These are phyloP conservation scores for Enteromius unitaeniatus DNA, from an alignment of 2,797 vertebrate species.

Conservation along the genomic window DNA sequence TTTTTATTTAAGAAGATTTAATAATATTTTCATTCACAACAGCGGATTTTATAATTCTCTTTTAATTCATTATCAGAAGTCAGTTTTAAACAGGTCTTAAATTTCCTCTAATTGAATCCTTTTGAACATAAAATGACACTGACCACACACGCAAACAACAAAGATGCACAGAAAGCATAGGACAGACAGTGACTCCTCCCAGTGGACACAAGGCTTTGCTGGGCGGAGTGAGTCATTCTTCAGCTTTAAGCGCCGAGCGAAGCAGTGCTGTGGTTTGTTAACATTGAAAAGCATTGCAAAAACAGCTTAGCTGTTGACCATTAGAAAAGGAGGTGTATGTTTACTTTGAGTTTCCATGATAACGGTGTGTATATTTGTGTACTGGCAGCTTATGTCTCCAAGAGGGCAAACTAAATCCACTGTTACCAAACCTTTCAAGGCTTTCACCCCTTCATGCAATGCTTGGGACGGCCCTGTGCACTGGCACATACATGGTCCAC, in stretches of 20 bases:
- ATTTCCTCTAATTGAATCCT: neutral
- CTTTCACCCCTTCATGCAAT: conserved; percentile 12
- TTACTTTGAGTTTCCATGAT: conserved; percentile 32
- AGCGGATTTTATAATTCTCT: neutral
- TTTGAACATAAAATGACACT: neutral
- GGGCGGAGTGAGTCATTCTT: conserved; percentile 23
- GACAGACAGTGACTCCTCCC: neutral
- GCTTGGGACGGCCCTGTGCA: neutral
- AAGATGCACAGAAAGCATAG: neutral
- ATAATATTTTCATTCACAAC: neutral
- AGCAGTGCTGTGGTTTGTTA: conserved; percentile 63
- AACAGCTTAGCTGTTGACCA: conserved; percentile 32
- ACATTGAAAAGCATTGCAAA: conserved; percentile 68
- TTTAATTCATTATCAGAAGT: conserved; percentile 9
- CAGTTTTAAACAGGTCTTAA: neutral
- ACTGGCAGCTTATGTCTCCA: conserved; percentile 2
- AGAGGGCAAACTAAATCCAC: neutral
- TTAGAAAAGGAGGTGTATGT: conserved; percentile 16
- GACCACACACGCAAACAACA: conserved; percentile 2
- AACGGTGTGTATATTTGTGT: conserved; percentile 7
- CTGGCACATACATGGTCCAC: neutral
- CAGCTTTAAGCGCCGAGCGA: conserved; percentile 24
- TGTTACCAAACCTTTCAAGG: neutral
- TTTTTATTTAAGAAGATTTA: no score
- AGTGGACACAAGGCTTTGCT: neutral